Conservation (phyloP, 2,113 vertebrate genomes). For the Chitala chitala region DNA sequence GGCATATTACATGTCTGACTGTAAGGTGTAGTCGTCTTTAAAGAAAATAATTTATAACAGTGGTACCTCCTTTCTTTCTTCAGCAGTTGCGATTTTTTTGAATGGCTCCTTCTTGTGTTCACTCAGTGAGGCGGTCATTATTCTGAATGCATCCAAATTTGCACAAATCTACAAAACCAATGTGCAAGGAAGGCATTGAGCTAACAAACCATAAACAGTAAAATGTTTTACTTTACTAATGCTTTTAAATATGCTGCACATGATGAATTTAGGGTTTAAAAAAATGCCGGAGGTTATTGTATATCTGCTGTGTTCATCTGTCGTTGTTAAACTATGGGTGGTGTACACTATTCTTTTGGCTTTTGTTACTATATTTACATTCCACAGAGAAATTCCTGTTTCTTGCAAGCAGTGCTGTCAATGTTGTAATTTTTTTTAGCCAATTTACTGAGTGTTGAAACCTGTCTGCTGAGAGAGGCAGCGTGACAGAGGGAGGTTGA, state of each 20-base stretch:
- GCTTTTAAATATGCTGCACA: not conserved
- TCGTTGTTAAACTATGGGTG: not conserved
- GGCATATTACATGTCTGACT: too few relatives aligned
- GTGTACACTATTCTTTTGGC: not conserved
- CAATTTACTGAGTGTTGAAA: conserved; percentile 20
- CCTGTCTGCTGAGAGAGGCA: not conserved
- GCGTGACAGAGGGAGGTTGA: not conserved
- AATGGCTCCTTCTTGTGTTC: conserved; percentile 66
- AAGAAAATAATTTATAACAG: too few relatives aligned
- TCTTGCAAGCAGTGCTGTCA: too few relatives aligned
- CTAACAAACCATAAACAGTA: not conserved
- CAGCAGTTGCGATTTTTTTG: conserved; percentile 69
- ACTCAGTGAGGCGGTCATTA: conserved; percentile 72
- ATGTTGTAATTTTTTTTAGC: too few relatives aligned
- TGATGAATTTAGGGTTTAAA: not conserved
- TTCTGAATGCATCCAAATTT: conserved; percentile 81
- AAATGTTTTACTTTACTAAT: not conserved
- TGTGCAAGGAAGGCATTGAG: not conserved
- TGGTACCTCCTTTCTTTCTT: conserved; percentile 72
- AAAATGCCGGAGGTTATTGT: not conserved
- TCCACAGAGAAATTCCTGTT: too few relatives aligned
- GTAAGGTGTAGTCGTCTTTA: too few relatives aligned
- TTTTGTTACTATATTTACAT: too few relatives aligned
- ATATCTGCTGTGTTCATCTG: not conserved
- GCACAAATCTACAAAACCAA: conserved; percentile 77